Conservation (phyloP, 1,140 invertebrate species). For the Pogonomyrmex californicus region DNA sequence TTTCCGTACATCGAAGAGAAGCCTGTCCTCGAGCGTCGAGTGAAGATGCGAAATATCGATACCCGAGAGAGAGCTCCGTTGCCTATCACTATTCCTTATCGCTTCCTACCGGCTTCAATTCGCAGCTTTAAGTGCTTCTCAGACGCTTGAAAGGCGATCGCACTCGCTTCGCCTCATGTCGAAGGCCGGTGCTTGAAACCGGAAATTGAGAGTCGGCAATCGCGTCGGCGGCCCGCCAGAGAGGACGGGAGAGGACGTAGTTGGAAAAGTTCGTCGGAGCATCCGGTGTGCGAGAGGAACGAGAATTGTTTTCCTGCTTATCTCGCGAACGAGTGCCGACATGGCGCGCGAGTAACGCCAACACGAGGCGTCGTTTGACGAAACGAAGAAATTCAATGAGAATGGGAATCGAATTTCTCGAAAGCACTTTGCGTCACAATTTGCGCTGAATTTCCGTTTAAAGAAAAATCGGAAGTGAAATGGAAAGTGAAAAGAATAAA, state of each 20-base stretch:
- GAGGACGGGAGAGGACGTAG: constrained; percentile 23
- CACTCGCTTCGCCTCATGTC: neutral
- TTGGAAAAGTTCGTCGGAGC: constrained; percentile 50
- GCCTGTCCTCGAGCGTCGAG: neutral
- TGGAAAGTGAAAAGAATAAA: neutral
- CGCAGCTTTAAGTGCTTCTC: constrained; percentile 69
- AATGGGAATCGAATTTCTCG: constrained; percentile 38
- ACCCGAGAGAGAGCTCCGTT: constrained; percentile 4
- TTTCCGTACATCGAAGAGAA: neutral
- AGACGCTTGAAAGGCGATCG: constrained; percentile 48
- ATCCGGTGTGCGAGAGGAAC: constrained; percentile 10
- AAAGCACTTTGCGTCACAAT: neutral
- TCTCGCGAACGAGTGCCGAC: constrained; percentile 16
- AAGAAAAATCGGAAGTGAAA: neutral
- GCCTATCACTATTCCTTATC: constrained; percentile 66
- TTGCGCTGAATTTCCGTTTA: constrained; percentile 4
- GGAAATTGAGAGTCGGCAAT: constrained; percentile 70
- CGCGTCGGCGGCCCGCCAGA: neutral
- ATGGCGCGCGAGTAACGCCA: neutral
- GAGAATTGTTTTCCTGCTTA: constrained; percentile 56
- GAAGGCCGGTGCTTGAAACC: constrained; percentile 19
- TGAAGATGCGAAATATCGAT: constrained; percentile 57
- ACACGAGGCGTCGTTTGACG: neutral
- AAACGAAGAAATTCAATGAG: constrained; percentile 37
- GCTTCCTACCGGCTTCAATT: constrained; percentile 39